Conservation (phyloP, 2,888 invertebrate genomes). For the Stenoptilia bipunctidactyla region DNA sequence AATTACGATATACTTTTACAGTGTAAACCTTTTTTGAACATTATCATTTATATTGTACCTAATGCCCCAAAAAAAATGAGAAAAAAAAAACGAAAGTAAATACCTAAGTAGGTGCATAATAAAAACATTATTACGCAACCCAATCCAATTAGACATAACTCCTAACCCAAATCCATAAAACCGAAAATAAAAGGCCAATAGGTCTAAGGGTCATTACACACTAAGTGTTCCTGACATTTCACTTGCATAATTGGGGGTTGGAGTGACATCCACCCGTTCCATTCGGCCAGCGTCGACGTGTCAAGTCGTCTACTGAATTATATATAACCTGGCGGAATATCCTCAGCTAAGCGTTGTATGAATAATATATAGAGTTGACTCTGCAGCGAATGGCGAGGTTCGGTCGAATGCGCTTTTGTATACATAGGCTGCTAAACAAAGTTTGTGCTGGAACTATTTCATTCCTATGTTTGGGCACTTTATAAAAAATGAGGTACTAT, state of each 20-base stretch:
- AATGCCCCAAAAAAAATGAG: too few species aligned
- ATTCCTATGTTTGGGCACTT: too few species aligned
- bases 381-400: slow-evolving; percentile 16
- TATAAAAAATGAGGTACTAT: too few species aligned
- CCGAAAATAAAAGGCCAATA: slow-evolving; percentile 61
- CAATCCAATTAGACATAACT: slow-evolving; percentile 12
- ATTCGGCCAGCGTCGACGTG: slow-evolving; percentile 49
- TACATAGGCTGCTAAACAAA: too few species aligned
- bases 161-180: slow-evolving; percentile 41
- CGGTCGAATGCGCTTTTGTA: neutral
- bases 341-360: slow-evolving; percentile 57
- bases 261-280: slow-evolving; percentile 42
- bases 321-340: slow-evolving; percentile 60
- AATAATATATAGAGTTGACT: slow-evolving; percentile 51
- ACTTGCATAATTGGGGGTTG: slow-evolving; percentile 62
- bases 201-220: slow-evolving; percentile 61
- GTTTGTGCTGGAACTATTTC: too few species aligned
- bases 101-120: too few species aligned
- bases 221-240: slow-evolving; percentile 59
- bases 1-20: too few species aligned
- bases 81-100: too few species aligned
- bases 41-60: too few species aligned
- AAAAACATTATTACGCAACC: too few species aligned
- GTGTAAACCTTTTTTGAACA: too few species aligned
- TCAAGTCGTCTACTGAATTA: slow-evolving; percentile 61